Evolutionary conservation across 2,113 vertebrate genomes (phyloP).

Genomic region (Haemorhous mexicanus): DNA sequence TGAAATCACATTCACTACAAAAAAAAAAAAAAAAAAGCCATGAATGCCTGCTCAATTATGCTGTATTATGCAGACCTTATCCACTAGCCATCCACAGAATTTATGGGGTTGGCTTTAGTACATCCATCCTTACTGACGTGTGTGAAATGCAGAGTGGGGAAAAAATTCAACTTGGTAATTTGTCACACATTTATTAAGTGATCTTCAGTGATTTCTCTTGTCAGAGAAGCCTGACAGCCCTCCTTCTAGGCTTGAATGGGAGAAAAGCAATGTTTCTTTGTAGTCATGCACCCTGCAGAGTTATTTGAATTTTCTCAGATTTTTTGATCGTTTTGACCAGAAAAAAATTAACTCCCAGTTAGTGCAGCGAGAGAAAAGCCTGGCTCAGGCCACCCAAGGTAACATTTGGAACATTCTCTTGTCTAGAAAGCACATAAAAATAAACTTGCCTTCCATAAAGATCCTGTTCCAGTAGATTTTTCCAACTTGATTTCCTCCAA

Average conservation of each 20-base stretch:
- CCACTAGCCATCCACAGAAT: not conserved
- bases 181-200: not conserved
- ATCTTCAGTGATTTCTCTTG: not conserved
- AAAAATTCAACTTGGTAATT: not conserved
- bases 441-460: conserved; percentile 85
- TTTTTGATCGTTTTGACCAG: not conserved
- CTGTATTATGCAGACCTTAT: not conserved
- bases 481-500: conserved; percentile 89
- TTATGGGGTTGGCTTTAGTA: not conserved
- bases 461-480: conserved; percentile 91
- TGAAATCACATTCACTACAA: not conserved
- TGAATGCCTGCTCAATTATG: not conserved
- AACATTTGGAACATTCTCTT: not conserved
- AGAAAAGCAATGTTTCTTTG: not conserved
- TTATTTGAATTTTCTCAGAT: not conserved
- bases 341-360: not conserved
- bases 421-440: conserved; percentile 12
- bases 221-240: not conserved
- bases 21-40: not conserved
- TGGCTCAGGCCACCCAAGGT: not conserved
- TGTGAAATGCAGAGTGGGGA: not conserved
- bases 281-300: not conserved
- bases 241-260: not conserved
- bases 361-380: not conserved
- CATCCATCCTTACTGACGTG: fast-evolving